Conservation (phyloP, 2,113 vertebrate species). For the Numida meleagris region DNA sequence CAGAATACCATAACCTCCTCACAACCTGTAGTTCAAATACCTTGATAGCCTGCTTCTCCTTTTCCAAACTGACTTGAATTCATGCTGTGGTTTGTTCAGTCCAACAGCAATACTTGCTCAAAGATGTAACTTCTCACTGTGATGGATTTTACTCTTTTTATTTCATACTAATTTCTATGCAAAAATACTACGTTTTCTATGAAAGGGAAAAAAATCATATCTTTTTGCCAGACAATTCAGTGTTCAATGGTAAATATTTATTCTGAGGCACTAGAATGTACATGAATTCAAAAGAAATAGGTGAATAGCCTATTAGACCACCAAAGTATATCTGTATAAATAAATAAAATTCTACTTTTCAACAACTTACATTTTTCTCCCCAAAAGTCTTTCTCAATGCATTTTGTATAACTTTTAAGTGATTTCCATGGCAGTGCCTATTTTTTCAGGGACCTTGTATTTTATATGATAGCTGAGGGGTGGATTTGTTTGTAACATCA, state of each 20-base stretch:
- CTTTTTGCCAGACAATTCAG: background rate
- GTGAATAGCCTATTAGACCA: background rate
- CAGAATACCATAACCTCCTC: rapidly evolving
- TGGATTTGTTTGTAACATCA: background rate
- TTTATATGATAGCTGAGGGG: background rate
- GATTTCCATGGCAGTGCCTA: background rate
- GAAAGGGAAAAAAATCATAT: background rate
- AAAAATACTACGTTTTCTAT: background rate
- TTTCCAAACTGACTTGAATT: background rate
- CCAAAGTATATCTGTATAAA: background rate
- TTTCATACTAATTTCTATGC: background rate
- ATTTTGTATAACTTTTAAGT: background rate
- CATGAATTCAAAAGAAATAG: background rate
- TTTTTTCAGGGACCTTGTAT: background rate
- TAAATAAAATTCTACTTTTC: background rate
- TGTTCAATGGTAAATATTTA: background rate
- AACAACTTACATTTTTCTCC: background rate
- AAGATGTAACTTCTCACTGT: background rate
- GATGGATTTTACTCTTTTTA: background rate
- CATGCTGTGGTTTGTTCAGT: background rate
- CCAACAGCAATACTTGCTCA: background rate
- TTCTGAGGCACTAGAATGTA: background rate
- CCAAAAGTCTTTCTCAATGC: background rate
- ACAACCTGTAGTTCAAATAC: background rate
- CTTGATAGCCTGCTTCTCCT: background rate